These are phyloP conservation scores for Belgica antarctica DNA, from an alignment of 2,888 invertebrate genomes.

Conservation along the genomic window DNA sequence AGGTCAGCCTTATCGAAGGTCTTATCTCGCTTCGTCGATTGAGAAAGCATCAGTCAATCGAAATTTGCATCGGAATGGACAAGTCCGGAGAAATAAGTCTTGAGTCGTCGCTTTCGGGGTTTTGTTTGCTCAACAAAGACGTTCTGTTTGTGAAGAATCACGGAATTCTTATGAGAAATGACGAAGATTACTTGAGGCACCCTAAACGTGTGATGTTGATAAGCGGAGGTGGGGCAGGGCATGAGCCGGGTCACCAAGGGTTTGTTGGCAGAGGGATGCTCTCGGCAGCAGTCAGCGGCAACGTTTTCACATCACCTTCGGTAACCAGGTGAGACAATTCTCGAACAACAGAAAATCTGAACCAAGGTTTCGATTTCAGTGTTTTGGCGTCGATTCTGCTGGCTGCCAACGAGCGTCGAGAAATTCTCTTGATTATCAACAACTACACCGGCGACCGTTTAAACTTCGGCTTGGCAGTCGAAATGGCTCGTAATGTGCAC, in stretches of 20 bases:
- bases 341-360: background rate
- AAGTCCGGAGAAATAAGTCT: conserved; percentile 14
- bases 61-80: background rate
- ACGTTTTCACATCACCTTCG: conserved; percentile 76
- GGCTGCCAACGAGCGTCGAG: conserved; percentile 49
- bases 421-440: conserved; percentile 69
- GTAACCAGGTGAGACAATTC: conserved; percentile 56
- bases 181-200: conserved; percentile 22
- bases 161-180: conserved; percentile 20
- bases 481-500: conserved; percentile 65
- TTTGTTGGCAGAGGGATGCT: conserved; percentile 79
- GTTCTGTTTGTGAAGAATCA: conserved; percentile 9
- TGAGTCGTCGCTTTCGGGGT: conserved; percentile 30
- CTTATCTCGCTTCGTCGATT: background rate
- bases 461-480: conserved; percentile 78
- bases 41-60: background rate
- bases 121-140: background rate
- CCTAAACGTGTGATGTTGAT: conserved; percentile 15
- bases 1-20: background rate
- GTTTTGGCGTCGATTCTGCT: conserved; percentile 26
- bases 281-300: conserved; percentile 72
- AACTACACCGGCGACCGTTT: conserved; percentile 77
- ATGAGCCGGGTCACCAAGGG: conserved; percentile 68
- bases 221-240: conserved; percentile 69
- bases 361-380: conserved; percentile 11